Conservation (phyloP, 2,113 vertebrate genomes). For the Neolamprologus sp. region DNA sequence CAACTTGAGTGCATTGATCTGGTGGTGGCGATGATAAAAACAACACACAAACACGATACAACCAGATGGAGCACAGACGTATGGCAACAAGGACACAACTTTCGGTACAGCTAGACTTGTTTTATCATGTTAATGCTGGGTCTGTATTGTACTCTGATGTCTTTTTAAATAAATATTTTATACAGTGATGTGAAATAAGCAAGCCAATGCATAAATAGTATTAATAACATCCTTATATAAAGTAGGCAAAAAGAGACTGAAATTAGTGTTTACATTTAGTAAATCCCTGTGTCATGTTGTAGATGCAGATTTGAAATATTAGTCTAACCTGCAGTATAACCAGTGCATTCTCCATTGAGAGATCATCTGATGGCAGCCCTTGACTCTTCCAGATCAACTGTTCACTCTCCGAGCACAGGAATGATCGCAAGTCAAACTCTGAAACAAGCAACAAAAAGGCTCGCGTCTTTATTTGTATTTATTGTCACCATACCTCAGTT, state of each 20-base stretch:
- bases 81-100: neutral
- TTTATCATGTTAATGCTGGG: neutral
- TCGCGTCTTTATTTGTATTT: neutral
- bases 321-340: slow-evolving; percentile 91
- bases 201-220: neutral
- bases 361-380: slow-evolving; percentile 94
- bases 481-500: neutral
- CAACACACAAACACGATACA: slow-evolving; percentile 24
- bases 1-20: slow-evolving; percentile 59
- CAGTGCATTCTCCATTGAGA: slow-evolving; percentile 95
- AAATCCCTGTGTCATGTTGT: neutral
- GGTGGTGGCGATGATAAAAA: slow-evolving; percentile 42
- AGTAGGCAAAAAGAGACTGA: neutral
- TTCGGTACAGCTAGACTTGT: neutral
- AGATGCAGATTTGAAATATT: neutral
- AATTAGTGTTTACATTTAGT: neutral
- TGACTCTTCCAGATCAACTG: slow-evolving; percentile 98
- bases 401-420: slow-evolving; percentile 94
- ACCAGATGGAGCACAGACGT: slow-evolving; percentile 29
- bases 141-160: neutral
- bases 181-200: neutral
- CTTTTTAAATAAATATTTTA: neutral
- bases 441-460: neutral
- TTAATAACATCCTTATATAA: neutral
- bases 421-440: slow-evolving; percentile 89